Base-by-base conservation (phyloP, 2,113 vertebrate species). In the Sisor rabdophorus region DNA sequence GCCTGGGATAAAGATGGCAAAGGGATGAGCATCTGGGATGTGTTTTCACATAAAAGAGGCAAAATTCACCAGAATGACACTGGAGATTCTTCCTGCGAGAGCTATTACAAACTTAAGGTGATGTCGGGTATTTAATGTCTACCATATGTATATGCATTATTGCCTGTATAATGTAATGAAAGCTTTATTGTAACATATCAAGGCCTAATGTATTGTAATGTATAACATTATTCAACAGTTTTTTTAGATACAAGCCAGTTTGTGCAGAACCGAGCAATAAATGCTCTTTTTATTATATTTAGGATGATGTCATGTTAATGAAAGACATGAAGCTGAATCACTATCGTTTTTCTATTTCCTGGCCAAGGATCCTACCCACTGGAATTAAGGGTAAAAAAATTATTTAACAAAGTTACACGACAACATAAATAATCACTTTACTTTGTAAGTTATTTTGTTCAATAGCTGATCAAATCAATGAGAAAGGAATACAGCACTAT, bases 341-440 rank as follows among this genome's bases (percentile, higher is more conserved):
- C 80, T 96, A 97, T 73, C 90, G 91, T 2, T 89, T 96, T 84
- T 98, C 95, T 26, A 91, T 97, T 75, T 97, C 96, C n/a, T 98
- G 95, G 95, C 94, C 95, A 12, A 86, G 94, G 81, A 92, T 97
- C 67, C 87, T 97, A 81, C 94, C 95, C 36, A 93, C 87, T 0
- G 94, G 95, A 22, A 67, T 94, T 47, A 93, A 87, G 89, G 86
- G 95, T 94, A 82, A 91, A 24, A 11, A 1, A 20, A 13, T 56
- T 0, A n/a, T 10, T 11, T 44, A 8, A 2, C 12, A 22, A 71
- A 48, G 64, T 54, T 10, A 17, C 22, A 13, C 24, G 8, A 40
- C 17, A 47, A 32, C 44, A 11, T 13, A 1, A 77, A 1, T 63
- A 16, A 54, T 32, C 54, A 67, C 30, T 28, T 44, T 44, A 44